Evolutionary conservation across 2,888 invertebrate species (phyloP), one percentile per base, ranked within the genome.

Genomic region (Ennomos fuscantarius): DNA sequence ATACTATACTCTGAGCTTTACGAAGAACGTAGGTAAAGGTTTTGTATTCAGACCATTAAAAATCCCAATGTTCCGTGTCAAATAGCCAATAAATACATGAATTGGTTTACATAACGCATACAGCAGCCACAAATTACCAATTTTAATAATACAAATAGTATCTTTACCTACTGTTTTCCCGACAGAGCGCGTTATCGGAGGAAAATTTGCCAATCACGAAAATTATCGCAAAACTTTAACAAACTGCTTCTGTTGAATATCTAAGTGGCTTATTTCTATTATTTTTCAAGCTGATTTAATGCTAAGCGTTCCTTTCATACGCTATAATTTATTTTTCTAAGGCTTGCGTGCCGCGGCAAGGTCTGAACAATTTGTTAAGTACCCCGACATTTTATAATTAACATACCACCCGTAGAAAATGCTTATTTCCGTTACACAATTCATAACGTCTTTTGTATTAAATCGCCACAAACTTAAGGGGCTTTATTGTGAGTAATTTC

Each of bases 341-440:
- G 35, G 41, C 44, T 58, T 24, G 58, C 58, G 58, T 59, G 53
- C 45, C 15, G 36, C 13, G 48, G 15, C 53, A 50, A 58, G 58
- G 49, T 36, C 53, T 46, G 44, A 34, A 41, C 45, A 53, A 60
- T 60, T 60, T 60, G 60, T 60, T 51, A 51, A 53, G 55, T 55
- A 47, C 34, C 55, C 46, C 24, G 49, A 53, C 48, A 53, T 35
- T 52, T 50, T 41, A 45, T 60, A 54, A 59, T 54, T 53, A 58
- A 46, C 58, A 49, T 53, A 44, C 35, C 41, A 31, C 53, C 40
- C 35, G 48, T 34, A 39, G 44, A 48, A 55, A 52, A 58, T 39
- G 44, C 53, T 53, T 41, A 49, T 58, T 58, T 58, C 58, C 52
- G 48, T 49, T 52, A 12, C 36, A 57, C 46, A 37, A 43, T 51